Percentiles rank a stretch among this genome's conserved stretches.
These are phyloP conservation scores for Lutjanus erythropterus DNA, from an alignment of 2,113 vertebrate genomes.

Conservation along the genomic window DNA sequence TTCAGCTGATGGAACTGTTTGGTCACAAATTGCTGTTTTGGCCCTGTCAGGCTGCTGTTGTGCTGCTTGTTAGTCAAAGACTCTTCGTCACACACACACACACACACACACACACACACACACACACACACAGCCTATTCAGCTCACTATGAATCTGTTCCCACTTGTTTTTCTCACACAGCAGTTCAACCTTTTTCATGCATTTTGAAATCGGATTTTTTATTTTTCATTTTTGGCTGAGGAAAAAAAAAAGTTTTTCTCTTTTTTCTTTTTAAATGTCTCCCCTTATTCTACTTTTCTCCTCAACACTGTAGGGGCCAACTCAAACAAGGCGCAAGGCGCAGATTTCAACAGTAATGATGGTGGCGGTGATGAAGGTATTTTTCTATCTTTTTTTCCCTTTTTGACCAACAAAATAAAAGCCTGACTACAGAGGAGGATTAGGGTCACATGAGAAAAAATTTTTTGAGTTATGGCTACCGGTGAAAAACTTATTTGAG, in stretches of 20 bases:
- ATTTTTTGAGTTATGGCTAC: too few species aligned
- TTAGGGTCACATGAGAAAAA: too few species aligned
- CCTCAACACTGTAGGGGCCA: constrained; percentile 91
- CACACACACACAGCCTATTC: constrained; percentile 1
- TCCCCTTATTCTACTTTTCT: constrained; percentile 87
- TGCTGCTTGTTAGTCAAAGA: not conserved
- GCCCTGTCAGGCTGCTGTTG: not conserved
- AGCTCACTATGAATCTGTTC: constrained; percentile 6
- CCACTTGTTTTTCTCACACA: constrained; percentile 1
- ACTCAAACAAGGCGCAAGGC: constrained; percentile 88
- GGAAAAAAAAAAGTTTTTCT: constrained; percentile 80
- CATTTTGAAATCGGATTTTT: constrained; percentile 47
- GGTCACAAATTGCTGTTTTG: constrained; percentile 10
- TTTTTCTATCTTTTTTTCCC: constrained; percentile 85
- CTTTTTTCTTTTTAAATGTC: constrained; percentile 71
- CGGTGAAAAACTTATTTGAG: too few species aligned
- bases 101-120: too few species aligned
- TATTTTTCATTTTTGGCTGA: constrained; percentile 8
- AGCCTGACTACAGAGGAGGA: too few species aligned
- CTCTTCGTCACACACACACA: not conserved
- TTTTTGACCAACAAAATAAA: constrained; percentile 62
- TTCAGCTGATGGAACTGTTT: constrained; percentile 5
- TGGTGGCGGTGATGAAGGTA: constrained; percentile 92
- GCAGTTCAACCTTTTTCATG: not conserved
- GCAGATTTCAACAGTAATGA: constrained; percentile 94